Conservation (phyloP, 2,888 invertebrate genomes). For the Pantelozetes paolii region DNA sequence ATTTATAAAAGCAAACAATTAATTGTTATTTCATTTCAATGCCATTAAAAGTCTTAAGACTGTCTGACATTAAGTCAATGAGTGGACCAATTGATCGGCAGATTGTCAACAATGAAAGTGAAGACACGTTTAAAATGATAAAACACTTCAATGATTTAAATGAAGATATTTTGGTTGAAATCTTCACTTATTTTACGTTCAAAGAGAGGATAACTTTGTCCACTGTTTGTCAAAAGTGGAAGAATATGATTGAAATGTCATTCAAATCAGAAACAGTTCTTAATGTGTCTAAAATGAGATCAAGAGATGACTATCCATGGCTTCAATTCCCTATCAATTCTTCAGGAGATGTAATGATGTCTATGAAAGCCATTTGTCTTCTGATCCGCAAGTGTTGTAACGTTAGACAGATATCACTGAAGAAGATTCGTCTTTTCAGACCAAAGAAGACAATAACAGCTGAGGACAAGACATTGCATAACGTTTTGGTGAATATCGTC, state of each 20-base stretch:
- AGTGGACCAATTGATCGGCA: too few relatives aligned
- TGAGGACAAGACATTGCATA: background rate
- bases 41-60: too few relatives aligned
- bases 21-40: too few relatives aligned
- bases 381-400: background rate
- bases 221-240: background rate
- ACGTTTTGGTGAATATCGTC: background rate
- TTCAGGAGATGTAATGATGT: too few relatives aligned
- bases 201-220: background rate
- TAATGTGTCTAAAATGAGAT: background rate
- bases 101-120: too few relatives aligned
- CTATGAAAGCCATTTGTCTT: background rate
- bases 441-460: background rate
- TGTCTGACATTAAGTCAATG: too few relatives aligned
- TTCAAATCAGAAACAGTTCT: background rate
- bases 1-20: too few relatives aligned
- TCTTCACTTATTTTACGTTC: background rate
- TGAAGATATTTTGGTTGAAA: background rate
- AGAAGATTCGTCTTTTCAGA: too few relatives aligned
- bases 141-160: background rate
- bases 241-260: background rate
- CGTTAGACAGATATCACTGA: background rate
- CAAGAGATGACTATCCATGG: background rate
- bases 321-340: too few relatives aligned
- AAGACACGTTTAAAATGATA: too few relatives aligned